Evolutionary conservation across 2,113 vertebrate species (phyloP).

Genomic region (Cinclus mexicanus): DNA sequence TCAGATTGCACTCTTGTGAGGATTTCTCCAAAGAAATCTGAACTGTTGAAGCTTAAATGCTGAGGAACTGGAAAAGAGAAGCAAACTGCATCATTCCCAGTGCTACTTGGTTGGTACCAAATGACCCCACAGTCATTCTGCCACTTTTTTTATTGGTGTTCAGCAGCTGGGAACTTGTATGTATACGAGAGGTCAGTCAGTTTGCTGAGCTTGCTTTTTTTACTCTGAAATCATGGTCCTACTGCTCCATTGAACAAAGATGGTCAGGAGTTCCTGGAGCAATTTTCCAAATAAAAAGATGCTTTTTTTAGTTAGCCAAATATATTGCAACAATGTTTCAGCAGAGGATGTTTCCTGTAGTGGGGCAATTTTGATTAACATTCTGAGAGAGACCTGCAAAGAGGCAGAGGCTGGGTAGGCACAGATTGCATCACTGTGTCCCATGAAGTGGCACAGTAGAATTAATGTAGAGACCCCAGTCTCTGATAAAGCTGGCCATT

Average conservation of each 20-base stretch:
- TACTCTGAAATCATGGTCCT: neutral
- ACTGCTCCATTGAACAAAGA: neutral
- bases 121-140: neutral
- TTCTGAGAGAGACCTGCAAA: neutral
- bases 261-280: neutral
- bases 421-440: neutral
- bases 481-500: neutral
- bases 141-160: neutral
- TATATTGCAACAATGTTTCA: conserved; percentile 10
- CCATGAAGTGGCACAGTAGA: neutral
- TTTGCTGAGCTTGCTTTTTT: neutral
- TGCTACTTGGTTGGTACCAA: neutral
- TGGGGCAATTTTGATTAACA: neutral
- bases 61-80: neutral
- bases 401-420: neutral
- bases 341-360: neutral
- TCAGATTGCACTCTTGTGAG: neutral
- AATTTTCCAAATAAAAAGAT: conserved; percentile 40
- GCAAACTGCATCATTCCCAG: neutral
- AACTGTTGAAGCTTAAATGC: neutral
- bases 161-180: neutral
- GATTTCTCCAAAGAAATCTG: neutral
- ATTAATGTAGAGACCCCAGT: neutral
- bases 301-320: neutral
- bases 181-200: neutral